Conservation (phyloP, 2,888 invertebrate genomes). For the Epsilonema sp. region DNA sequence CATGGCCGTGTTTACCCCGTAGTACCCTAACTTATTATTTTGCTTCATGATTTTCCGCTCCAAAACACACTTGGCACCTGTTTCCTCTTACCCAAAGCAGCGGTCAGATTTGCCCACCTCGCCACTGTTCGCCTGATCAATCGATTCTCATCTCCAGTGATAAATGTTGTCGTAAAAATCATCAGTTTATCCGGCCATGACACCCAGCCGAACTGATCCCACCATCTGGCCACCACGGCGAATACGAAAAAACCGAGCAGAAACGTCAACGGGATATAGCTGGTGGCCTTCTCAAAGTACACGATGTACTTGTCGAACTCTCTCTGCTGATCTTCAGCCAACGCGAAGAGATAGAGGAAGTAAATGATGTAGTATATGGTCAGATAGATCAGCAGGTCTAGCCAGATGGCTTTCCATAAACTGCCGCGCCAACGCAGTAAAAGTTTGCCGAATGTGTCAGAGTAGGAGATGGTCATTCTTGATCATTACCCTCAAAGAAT, state of each 20-base stretch:
- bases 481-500: neutral
- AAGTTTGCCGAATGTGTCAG: neutral
- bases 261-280: conserved; percentile 4
- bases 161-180: conserved; percentile 5
- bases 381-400: conserved; percentile 2
- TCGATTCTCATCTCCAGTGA: neutral
- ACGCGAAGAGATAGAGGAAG: neutral
- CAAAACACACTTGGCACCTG: neutral
- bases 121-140: neutral
- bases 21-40: too few species aligned
- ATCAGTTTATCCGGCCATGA: conserved; percentile 20
- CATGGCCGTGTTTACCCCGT: too few species aligned
- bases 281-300: conserved; percentile 1
- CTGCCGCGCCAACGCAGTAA: conserved; percentile 6
- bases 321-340: neutral
- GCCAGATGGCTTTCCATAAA: conserved; percentile 4
- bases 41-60: too few species aligned
- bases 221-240: conserved; percentile 14
- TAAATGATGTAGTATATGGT: conserved; percentile 3
- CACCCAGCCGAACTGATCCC: conserved; percentile 20
- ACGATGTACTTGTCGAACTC: neutral
- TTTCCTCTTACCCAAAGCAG: neutral
- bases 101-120: conserved; percentile 3
- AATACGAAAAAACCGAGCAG: conserved; percentile 6
- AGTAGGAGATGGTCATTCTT: conserved; percentile 6